phyloP scores from a whole-genome alignment of 2,888 invertebrate species.

The Torymus tubicola region DNA sequence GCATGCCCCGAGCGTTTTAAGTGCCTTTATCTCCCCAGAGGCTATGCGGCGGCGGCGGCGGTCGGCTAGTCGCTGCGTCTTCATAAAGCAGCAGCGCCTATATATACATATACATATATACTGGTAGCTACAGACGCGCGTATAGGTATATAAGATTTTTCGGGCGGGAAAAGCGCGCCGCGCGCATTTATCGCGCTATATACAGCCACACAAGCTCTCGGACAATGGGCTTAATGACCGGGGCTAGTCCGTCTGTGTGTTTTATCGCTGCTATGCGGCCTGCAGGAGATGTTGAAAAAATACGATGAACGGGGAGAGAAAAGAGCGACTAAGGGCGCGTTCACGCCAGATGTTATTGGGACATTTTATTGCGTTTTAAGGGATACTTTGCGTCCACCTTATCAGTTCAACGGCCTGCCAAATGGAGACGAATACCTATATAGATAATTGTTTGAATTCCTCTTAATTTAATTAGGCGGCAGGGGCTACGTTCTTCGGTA shows the following conservation, averaged over 20 bases:
- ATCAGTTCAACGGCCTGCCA: conserved; percentile 24
- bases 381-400: conserved; percentile 1
- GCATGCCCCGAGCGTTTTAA: conserved; percentile 29
- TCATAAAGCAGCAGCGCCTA: conserved; percentile 3
- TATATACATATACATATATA: too few species aligned
- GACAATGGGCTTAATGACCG: conserved; percentile 32
- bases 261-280: conserved; percentile 8
- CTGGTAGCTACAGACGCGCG: too few species aligned
- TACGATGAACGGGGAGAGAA: neutral
- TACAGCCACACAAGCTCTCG: neutral
- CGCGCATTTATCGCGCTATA: conserved; percentile 4
- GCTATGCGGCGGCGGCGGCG: too few species aligned
- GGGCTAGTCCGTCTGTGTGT: neutral
- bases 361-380: conserved; percentile 34
- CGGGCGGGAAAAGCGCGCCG: conserved; percentile 20
- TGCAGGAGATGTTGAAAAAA: neutral
- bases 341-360: conserved; percentile 36
- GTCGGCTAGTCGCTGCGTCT: neutral
- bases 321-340: conserved; percentile 17
- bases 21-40: conserved; percentile 37
- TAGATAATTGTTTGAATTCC: conserved; percentile 3
- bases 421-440: conserved; percentile 21
- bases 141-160: conserved; percentile 8
- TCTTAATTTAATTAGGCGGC: conserved; percentile 24
- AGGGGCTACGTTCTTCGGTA: neutral